Evolutionary conservation across 1,140 invertebrate species (phyloP).

Genomic region (Diachasmimorpha longicaudata): DNA sequence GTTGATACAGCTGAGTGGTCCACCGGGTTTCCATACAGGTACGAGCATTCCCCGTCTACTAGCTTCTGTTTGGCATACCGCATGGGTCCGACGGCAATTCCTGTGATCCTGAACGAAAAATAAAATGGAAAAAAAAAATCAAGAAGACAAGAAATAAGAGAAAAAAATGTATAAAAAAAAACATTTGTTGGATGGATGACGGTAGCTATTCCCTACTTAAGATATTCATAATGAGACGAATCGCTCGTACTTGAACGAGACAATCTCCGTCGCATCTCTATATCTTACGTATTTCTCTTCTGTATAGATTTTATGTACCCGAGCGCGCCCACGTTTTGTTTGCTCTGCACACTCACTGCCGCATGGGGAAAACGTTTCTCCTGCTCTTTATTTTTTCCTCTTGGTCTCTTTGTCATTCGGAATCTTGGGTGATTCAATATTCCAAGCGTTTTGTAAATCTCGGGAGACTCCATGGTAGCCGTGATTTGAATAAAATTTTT

Average conservation of each 20-base stretch:
- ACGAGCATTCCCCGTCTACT: conserved; percentile 34
- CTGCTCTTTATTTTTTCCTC: conserved; percentile 25
- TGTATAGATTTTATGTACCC: conserved; percentile 25
- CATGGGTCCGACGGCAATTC: conserved; percentile 14
- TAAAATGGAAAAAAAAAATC: background rate
- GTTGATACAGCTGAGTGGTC: conserved; percentile 65
- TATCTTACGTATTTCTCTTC: conserved; percentile 12
- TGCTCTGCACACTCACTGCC: conserved; percentile 39
- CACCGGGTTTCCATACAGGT: conserved; percentile 49
- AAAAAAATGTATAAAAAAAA: background rate
- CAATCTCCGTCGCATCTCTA: conserved; percentile 8
- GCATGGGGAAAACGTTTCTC: conserved; percentile 26
- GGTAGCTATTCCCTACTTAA: conserved; percentile 46
- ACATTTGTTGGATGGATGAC: conserved; percentile 21
- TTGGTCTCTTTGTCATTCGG: conserved; percentile 11
- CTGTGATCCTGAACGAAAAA: background rate
- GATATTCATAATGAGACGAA: conserved; percentile 41
- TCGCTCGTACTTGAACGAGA: conserved; percentile 14
- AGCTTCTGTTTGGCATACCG: conserved; percentile 62
- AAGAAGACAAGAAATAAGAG: background rate
- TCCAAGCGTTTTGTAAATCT: background rate
- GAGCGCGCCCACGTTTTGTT: conserved; percentile 39
- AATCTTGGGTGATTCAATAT: conserved; percentile 6
- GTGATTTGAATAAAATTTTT: background rate
- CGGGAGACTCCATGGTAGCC: background rate